phyloP scores from a whole-genome alignment of 1,140 invertebrate species.

The Triops cancriformis region DNA sequence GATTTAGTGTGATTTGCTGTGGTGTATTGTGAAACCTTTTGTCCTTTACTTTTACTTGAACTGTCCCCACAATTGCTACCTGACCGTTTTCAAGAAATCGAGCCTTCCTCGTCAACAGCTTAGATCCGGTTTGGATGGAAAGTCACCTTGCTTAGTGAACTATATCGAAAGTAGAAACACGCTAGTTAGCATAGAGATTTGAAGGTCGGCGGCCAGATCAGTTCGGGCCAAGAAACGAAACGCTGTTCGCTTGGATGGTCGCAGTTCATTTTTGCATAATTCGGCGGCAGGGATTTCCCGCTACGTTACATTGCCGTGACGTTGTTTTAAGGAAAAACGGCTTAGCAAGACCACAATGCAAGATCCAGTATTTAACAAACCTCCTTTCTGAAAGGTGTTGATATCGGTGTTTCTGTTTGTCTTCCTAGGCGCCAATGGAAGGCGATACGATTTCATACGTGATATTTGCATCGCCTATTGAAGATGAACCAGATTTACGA shows the following conservation, averaged over 20 bases:
- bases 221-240: background rate
- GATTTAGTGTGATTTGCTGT: background rate
- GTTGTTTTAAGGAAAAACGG: background rate
- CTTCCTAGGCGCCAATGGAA: background rate
- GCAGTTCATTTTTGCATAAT: background rate
- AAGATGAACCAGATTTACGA: background rate
- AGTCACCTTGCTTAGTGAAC: background rate
- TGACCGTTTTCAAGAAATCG: background rate
- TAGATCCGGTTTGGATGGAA: background rate
- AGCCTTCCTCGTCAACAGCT: background rate
- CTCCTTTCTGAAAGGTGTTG: background rate
- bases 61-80: background rate
- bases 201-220: background rate
- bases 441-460: background rate
- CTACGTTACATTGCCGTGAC: background rate
- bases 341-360: background rate
- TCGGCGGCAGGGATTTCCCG: background rate
- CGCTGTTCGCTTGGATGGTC: background rate
- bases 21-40: background rate
- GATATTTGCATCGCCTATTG: background rate
- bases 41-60: background rate
- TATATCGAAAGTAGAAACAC: background rate
- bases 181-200: background rate
- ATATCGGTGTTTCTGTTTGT: background rate
- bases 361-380: background rate